Evolutionary conservation across 2,113 vertebrate species (phyloP).

Genomic region (Galbula dea): DNA sequence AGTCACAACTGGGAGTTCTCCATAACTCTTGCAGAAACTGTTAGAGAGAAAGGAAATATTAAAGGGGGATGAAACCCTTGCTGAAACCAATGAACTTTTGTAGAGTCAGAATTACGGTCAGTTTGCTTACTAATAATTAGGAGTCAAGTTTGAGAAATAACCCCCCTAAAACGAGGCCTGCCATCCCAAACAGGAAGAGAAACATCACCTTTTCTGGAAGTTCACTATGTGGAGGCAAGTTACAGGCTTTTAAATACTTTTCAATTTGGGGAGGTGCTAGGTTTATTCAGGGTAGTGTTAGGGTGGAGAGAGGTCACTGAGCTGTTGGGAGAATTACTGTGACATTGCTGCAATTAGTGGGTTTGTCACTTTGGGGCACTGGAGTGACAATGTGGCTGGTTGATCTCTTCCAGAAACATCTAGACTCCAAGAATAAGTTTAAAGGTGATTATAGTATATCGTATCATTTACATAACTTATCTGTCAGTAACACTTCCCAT

Average conservation of each 20-base stretch:
- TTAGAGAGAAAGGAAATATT: not conserved
- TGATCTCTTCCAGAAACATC: conserved; percentile 42
- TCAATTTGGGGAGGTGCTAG: not conserved
- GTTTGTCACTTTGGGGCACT: not conserved
- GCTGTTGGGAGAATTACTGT: not conserved
- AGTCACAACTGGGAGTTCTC: not conserved
- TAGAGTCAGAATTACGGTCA: not conserved
- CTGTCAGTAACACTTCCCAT: conserved; percentile 30
- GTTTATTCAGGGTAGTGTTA: not conserved
- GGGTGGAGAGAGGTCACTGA: not conserved
- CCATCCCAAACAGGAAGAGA: not conserved
- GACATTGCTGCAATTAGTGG: not conserved
- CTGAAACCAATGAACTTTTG: not conserved
- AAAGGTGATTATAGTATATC: not conserved
- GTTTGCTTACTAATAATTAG: not conserved
- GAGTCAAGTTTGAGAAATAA: not conserved
- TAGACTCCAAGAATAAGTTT: not conserved
- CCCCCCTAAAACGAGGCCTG: not conserved
- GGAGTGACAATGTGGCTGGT: not conserved
- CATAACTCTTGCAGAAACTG: not conserved
- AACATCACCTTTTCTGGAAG: not conserved
- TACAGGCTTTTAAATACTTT: not conserved
- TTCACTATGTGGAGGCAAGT: not conserved
- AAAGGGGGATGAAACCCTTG: not conserved
- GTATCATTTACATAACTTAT: conserved; percentile 25